Evolutionary conservation across 2,888 invertebrate genomes (phyloP).

Genomic region (Polyommatus icarus): DNA sequence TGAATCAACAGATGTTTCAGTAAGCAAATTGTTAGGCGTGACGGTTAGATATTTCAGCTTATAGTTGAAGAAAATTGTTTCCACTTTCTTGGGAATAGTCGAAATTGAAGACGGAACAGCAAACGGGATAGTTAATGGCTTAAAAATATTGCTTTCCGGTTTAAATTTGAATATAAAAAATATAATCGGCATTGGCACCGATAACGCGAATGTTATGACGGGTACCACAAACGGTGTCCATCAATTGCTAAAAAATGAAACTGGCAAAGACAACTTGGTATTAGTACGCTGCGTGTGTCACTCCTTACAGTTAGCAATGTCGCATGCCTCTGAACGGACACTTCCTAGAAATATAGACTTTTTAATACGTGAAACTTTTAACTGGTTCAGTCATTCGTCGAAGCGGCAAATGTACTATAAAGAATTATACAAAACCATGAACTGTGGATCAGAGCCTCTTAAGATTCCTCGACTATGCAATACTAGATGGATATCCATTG

Average conservation of each 20-base stretch:
- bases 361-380: constrained; percentile 45
- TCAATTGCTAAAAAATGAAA: constrained; percentile 43
- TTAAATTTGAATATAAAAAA: too few relatives aligned
- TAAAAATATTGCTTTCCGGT: too few relatives aligned
- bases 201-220: constrained; percentile 51
- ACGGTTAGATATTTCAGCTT: too few relatives aligned
- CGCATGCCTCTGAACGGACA: constrained; percentile 45
- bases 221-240: constrained; percentile 45
- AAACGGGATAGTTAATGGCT: too few relatives aligned
- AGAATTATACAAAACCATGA: constrained; percentile 29
- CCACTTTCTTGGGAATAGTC: too few relatives aligned
- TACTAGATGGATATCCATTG: background rate
- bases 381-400: constrained; percentile 44
- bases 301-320: constrained; percentile 46
- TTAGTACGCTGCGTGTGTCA: constrained; percentile 35
- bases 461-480: background rate
- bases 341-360: constrained; percentile 47
- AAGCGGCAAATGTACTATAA: constrained; percentile 11
- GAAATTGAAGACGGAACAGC: too few relatives aligned
- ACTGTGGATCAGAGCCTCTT: background rate
- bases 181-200: constrained; percentile 44
- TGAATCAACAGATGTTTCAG: constrained; percentile 41
- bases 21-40: too few relatives aligned
- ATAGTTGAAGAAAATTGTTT: too few relatives aligned
- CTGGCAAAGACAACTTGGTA: constrained; percentile 43